phyloP scores from a whole-genome alignment of 2,888 invertebrate species.

The Drosophila putrida region DNA sequence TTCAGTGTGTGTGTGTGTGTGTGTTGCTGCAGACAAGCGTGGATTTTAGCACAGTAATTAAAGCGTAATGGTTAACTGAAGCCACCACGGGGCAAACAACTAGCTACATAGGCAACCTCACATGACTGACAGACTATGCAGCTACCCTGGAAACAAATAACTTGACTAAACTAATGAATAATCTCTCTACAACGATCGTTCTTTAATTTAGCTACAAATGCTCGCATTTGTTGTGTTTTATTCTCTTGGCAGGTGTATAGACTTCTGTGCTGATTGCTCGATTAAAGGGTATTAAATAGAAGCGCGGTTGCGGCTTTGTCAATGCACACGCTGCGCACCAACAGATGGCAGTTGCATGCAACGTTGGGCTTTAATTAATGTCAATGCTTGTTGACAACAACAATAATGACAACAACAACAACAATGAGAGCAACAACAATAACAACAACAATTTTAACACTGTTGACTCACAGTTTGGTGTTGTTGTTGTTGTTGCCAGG shows the following conservation, averaged over 20 bases:
- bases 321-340: conserved; percentile 18
- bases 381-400: conserved; percentile 75
- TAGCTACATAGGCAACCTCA: background rate
- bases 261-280: background rate
- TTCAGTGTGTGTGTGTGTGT: conserved; percentile 39
- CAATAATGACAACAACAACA: conserved; percentile 37
- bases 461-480: conserved; percentile 2
- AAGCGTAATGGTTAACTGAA: conserved; percentile 72
- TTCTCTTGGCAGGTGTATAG: background rate
- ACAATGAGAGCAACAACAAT: conserved; percentile 7
- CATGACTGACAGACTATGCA: background rate
- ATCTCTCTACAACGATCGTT: background rate
- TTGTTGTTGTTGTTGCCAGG: conserved; percentile 23
- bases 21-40: conserved; percentile 62
- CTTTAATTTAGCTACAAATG: background rate
- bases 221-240: background rate
- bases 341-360: conserved; percentile 63
- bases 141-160: conserved; percentile 22
- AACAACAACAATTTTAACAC: background rate
- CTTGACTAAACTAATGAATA: background rate
- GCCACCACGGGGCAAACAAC: conserved; percentile 43
- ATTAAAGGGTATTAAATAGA: conserved; percentile 38
- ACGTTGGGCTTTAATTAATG: conserved; percentile 75
- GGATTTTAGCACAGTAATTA: conserved; percentile 76
- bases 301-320: conserved; percentile 25